Base-by-base conservation (phyloP, 1,140 invertebrate genomes). In the Pogonomyrmex californicus region DNA sequence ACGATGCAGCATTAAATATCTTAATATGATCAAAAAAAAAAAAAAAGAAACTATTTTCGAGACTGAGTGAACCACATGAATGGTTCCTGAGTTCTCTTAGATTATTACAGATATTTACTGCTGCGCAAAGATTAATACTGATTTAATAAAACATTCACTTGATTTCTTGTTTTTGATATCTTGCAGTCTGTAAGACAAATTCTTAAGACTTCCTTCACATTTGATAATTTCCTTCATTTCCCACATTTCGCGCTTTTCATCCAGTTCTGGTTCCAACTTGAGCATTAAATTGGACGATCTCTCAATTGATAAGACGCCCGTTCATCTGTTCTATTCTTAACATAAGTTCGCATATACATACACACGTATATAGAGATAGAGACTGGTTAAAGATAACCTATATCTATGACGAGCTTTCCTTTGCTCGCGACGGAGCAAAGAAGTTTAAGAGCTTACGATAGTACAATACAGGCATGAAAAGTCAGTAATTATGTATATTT, bases 61-160 rank as follows among this genome's bases (percentile, higher is more conserved):
- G 5, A 33, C 12, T 4, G 1, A 44, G 17, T 41, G 5, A 68
- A 2, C 10, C 33, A 44, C 41, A 10, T 12, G 41, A 14, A 14
- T 41, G 12, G n/a, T 66, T 66, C 63, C 38, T 49, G 41, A 68
- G 23, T 30, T 68, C 65, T 41, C 1, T 44, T 23, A 23, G 23
- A 23, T 23, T 23, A 23, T 23, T n/a, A 23, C n/a, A 41, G 65
- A 2, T 68, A 68, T 68, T 68, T 68, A 68, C 12, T 49, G 65
- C 44, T 68, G 41, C 44, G 65, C 5, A 14, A 41, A 47, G 30
- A 68, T 68, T 68, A 17, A 68, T 47, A 68, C 49, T 68, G 65
- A 49, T 68, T 68, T 68, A 68, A 68, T 68, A 68, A 23, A 68
- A 68, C n/a, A 66, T 68, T 68, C 23, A 68, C 49, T 68, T 68